phyloP scores from a whole-genome alignment of 2,888 invertebrate genomes.

The Drosophila paracracens region DNA sequence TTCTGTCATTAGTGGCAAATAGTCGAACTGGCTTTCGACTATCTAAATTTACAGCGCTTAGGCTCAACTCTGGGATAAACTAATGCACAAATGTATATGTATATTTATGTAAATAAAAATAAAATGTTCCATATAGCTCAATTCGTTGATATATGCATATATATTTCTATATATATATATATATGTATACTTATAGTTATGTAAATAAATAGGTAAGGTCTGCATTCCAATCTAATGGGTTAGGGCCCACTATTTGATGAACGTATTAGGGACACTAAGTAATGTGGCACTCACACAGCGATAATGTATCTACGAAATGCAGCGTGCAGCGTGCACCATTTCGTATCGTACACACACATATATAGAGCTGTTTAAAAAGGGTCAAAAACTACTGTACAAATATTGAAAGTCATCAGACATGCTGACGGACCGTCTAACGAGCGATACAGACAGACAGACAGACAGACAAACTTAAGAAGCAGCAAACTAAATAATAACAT shows the following conservation, averaged over 20 bases:
- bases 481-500: constrained; percentile 81
- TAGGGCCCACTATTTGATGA: constrained; percentile 47
- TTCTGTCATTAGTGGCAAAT: constrained; percentile 2
- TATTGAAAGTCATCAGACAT: constrained; percentile 71
- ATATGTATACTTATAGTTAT: neutral
- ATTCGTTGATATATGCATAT: neutral
- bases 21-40: neutral
- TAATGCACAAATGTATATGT: neutral
- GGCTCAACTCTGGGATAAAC: constrained; percentile 4
- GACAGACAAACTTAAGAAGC: constrained; percentile 21
- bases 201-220: constrained; percentile 11
- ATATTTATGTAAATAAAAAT: neutral
- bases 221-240: constrained; percentile 43
- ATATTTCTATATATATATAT: neutral
- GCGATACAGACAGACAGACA: constrained; percentile 8
- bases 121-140: constrained; percentile 8
- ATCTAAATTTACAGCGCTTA: constrained; percentile 8
- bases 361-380: constrained; percentile 78
- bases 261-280: constrained; percentile 57
- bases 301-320: constrained; percentile 60
- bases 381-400: constrained; percentile 80
- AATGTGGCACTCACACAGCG: constrained; percentile 57
- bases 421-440: constrained; percentile 56
- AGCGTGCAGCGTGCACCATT: constrained; percentile 50
- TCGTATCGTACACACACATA: constrained; percentile 31